These are phyloP conservation scores for Agonopterix heracliana DNA, from an alignment of 2,888 invertebrate genomes.

Conservation along the genomic window DNA sequence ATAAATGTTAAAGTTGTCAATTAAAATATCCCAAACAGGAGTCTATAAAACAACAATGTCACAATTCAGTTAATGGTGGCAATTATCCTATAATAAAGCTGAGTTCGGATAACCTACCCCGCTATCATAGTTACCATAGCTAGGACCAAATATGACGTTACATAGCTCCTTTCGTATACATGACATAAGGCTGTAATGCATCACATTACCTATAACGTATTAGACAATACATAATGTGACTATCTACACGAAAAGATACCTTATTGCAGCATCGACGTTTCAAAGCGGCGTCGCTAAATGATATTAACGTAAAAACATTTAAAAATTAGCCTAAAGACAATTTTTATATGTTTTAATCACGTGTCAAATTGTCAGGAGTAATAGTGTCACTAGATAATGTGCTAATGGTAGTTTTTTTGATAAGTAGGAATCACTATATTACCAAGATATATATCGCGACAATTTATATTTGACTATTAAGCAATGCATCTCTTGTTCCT, in stretches of 20 bases:
- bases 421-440: no score
- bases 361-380: no score
- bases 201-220: conserved; percentile 59
- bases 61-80: conserved; percentile 25
- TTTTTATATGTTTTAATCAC: no score
- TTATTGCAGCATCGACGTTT: conserved; percentile 1
- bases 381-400: no score
- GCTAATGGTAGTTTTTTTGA: no score
- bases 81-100: conserved; percentile 69
- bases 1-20: no score
- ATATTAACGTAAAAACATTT: conserved; percentile 4
- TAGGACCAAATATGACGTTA: conserved; percentile 55
- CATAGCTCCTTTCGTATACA: conserved; percentile 79
- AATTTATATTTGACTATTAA: no score
- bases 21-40: background rate
- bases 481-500: no score
- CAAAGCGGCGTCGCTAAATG: background rate
- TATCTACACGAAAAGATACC: no score
- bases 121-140: conserved; percentile 49
- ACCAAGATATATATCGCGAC: no score
- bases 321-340: background rate
- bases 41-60: background rate
- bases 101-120: conserved; percentile 49
- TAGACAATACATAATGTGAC: background rate
- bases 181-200: conserved; percentile 80